Evolutionary conservation across 1,140 invertebrate species (phyloP), one percentile per base, ranked within the genome.

Genomic region (Zaprionus davidi): DNA sequence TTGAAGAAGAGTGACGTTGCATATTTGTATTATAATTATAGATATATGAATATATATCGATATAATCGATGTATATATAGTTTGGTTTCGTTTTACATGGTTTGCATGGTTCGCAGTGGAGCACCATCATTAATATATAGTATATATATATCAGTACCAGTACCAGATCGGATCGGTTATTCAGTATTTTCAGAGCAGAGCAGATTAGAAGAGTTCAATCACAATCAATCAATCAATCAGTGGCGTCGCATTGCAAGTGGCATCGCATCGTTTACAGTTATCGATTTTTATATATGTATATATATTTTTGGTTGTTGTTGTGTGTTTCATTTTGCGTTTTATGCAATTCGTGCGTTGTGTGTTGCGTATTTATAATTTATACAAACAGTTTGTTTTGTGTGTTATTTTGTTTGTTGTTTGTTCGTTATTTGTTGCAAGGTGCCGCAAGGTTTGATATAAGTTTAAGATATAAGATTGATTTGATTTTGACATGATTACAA

Each of bases 111-210:
- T 76, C 71, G 66, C 68, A 75, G 60, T 71, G 80, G 88, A 83
- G 84, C 81, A 87, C 84, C 84, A 87, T 88, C 85, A 84, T 34
- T 34, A 34, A 34, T 34, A 34, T 34, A 31, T 31, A 31, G 6
- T 31, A 31, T 31, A 34, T 31, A 34, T 34, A 34, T 34, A 87
- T 77, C 84, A 87, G 83, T 87, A 87, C 84, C 84, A 87, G 78
- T 87, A 84, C 84, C 84, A 87, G 84, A 87, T 90, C 84, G 84
- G 84, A 88, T 88, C 84, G 71, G 78, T 84, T 85, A 34, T 67
- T 83, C 84, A 75, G 83, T 26, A 26, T 80, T 82, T 86, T 86
- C 85, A 87, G 84, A 87, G 84, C 84, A 87, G 84, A 88, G 84
- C 84, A 88, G 84, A 88, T 88, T 84, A 90, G 85, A 88, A 83